These are phyloP conservation scores for Indicator indicator DNA, from an alignment of 2,113 vertebrate genomes.

Conservation along the genomic window DNA sequence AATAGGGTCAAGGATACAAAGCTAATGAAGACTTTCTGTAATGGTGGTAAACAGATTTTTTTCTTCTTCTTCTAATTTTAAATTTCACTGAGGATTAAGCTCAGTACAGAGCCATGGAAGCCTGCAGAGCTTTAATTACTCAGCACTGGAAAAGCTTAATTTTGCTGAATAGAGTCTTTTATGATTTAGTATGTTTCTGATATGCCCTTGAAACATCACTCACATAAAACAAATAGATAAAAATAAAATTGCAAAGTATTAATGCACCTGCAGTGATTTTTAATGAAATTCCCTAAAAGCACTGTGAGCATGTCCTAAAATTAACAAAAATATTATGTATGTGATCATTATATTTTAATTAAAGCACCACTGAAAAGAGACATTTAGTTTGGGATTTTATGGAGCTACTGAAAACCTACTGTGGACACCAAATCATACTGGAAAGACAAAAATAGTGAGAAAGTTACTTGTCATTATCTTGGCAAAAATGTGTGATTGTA, in stretches of 20 bases:
- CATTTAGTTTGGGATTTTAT: neutral
- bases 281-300: conserved; percentile 53
- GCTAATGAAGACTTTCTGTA: neutral
- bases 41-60: neutral
- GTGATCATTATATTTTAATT: conserved; percentile 61
- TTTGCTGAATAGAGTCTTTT: neutral
- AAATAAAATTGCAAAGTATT: conserved; percentile 29
- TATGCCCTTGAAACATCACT: conserved; percentile 36
- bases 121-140: conserved; percentile 41
- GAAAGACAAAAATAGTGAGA: neutral
- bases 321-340: conserved; percentile 1
- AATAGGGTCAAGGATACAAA: neutral
- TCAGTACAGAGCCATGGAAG: neutral
- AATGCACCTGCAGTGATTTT: conserved; percentile 55
- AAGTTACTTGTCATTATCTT: neutral
- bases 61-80: neutral
- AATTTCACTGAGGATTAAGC: conserved; percentile 9
- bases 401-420: neutral
- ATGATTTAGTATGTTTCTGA: neutral
- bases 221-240: neutral
- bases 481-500: neutral
- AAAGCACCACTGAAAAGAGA: neutral
- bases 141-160: neutral
- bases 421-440: neutral
- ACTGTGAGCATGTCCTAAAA: neutral